Percentiles rank a stretch among this genome's conserved stretches.
Conservation (phyloP, 2,888 invertebrate genomes). For the Clanis bilineata region DNA sequence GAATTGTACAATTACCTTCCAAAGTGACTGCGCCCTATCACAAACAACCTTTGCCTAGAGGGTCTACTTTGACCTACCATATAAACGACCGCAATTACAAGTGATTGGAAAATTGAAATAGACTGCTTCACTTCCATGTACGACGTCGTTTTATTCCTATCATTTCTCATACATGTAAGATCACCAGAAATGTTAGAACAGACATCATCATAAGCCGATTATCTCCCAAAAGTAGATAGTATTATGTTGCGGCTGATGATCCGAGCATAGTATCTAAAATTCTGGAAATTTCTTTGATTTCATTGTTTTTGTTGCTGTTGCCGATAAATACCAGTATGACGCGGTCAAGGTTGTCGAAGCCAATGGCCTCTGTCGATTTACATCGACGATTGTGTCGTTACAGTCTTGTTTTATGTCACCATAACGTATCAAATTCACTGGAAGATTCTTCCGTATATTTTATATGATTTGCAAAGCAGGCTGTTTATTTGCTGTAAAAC, state of each 20-base stretch:
- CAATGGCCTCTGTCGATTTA: neutral
- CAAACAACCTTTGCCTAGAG: neutral
- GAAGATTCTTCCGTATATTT: too few relatives aligned
- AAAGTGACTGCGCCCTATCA: neutral
- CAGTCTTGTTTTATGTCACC: neutral
- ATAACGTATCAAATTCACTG: too few relatives aligned
- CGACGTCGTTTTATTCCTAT: neutral
- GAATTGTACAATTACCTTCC: neutral
- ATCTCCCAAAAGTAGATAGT: too few relatives aligned
- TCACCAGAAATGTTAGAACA: too few relatives aligned
- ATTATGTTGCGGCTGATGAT: too few relatives aligned
- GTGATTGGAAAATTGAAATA: neutral
- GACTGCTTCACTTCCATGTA: neutral
- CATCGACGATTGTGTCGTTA: neutral
- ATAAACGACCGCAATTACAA: constrained; percentile 4
- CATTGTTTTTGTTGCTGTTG: constrained; percentile 3
- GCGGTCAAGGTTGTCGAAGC: constrained; percentile 6
- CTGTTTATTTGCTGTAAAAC: too few relatives aligned
- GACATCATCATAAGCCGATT: too few relatives aligned
- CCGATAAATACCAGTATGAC: neutral
- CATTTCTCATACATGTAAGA: too few relatives aligned
- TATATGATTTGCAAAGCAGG: too few relatives aligned
- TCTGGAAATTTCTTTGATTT: neutral
- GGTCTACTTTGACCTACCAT: neutral
- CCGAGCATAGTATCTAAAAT: neutral